Evolutionary conservation across 2,797 vertebrate genomes (phyloP), one percentile per base, ranked within the genome.

Genomic region (Enteromius radiatus): DNA sequence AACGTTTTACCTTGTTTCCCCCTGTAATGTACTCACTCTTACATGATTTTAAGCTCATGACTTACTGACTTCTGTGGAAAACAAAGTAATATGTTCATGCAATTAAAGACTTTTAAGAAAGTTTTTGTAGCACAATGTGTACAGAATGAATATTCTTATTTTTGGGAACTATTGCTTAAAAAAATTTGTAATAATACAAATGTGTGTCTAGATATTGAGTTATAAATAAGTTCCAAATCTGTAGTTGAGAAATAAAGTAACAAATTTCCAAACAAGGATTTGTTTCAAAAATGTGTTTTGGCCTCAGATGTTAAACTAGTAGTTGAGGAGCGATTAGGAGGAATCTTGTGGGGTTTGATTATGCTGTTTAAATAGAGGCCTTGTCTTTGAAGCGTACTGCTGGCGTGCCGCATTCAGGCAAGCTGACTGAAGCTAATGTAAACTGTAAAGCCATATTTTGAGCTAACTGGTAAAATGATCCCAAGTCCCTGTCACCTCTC

Each of bases 391-490:
- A 81, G 69, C 78, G 0, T 10, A 26, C 43, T 38, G 80, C 33
- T 21, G 12, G 52, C 73, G 69, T 28, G 73, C 83, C 26, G 45
- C 1, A 36, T 64, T 91, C 33, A 63, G 54, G 86, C 88, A 82
- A 89, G 89, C 91, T 90, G 89, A 89, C 85, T 86, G 86, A 92
- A 86, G 86, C 88, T 88, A 90, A 93, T 90, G 92, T 90, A 91
- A 93, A 93, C 91, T 90, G 89, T 84, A 77, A 91, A 90, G 91
- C 90, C 89, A 91, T 91, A 91, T 89, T 87, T 88, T 84, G 75
- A 89, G 86, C 91, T 90, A 91, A 93, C 91, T 81, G 91, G 92
- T 94, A 94, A 94, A 94, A 91, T 82, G 92, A 94, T 94, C 92
- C 90, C 71, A 88, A 90, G 91, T 89, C 89, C 91, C 86, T 93